Conservation (phyloP, 2,888 invertebrate species). For the Parnassius apollo region DNA sequence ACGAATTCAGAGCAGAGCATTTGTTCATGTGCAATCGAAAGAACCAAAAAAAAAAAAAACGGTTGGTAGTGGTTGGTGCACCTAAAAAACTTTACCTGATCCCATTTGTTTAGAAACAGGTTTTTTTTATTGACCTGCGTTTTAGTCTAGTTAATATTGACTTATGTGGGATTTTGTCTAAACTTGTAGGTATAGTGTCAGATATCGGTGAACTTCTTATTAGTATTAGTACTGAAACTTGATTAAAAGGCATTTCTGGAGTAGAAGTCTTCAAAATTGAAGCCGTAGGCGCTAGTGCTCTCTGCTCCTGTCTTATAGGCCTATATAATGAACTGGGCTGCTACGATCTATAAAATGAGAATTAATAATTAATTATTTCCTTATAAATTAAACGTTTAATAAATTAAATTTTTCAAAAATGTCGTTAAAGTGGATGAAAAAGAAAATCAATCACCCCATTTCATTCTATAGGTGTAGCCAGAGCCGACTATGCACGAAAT, state of each 20-base stretch:
- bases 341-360: constrained; percentile 1
- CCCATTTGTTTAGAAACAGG: background rate
- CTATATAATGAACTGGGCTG: constrained; percentile 11
- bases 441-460: no score
- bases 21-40: no score
- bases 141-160: constrained; percentile 10
- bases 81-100: background rate
- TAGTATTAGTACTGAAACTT: constrained; percentile 5
- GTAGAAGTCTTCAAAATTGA: constrained; percentile 9
- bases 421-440: no score
- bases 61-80: no score
- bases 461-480: no score
- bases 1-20: no score
- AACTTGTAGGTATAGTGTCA: constrained; percentile 9
- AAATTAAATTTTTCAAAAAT: no score
- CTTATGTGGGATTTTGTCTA: background rate
- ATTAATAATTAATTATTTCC: no score
- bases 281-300: background rate
- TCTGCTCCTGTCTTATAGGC: constrained; percentile 1
- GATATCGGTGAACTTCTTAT: constrained; percentile 11
- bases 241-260: constrained; percentile 6
- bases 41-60: no score
- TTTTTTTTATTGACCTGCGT: background rate
- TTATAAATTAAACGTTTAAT: no score
- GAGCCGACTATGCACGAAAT: no score